Evolutionary conservation across 2,113 vertebrate genomes (phyloP), one percentile per base, ranked within the genome.

Genomic region (Actenoides hombroni): DNA sequence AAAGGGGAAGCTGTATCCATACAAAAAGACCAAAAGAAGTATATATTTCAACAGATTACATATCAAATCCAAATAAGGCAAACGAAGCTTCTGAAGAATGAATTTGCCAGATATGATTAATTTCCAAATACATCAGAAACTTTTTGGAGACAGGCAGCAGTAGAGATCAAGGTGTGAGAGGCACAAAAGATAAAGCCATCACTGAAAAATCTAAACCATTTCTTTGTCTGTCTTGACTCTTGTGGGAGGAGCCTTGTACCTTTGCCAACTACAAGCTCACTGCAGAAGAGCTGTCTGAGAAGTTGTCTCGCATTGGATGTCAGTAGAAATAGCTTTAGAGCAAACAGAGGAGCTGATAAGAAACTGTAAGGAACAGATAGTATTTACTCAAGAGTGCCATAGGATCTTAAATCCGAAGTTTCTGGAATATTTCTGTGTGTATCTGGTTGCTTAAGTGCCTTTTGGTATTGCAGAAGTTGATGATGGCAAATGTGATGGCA

Each of bases 301-400:
- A 90, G 75, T 19, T 69, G 40, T 88, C 75, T 90, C 0, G 0
- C 14, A 2, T 14, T 59, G 64, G 46, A 56, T 56, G 28, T 83
- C 51, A 48, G 28, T 42, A 71, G 91, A 88, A 88, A 67, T 39
- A 74, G 25, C 51, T 94, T 59, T 90, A 39, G 61, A 84, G 86
- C 73, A 90, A 90, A 81, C 28, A 75, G 64, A 77, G n/a, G 63
- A 77, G 20, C 64, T 68, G 92, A 86, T 94, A 90, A 94, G 71
- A 78, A 88, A 28, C n/a, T 48, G 31, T 83, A 67, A 71, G 46
- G 51, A 83, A 48, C 16, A 83, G 71, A 67, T 74, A 85, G 39
- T 1, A 0, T 84, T 87, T 63, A 67, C 42, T 91, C 33, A 31
- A 65, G 82, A 69, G 60, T 59, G 28, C 64, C 3, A 3, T 23